Conservation (phyloP, 2,888 invertebrate genomes). For the Ennomos erosarius region DNA sequence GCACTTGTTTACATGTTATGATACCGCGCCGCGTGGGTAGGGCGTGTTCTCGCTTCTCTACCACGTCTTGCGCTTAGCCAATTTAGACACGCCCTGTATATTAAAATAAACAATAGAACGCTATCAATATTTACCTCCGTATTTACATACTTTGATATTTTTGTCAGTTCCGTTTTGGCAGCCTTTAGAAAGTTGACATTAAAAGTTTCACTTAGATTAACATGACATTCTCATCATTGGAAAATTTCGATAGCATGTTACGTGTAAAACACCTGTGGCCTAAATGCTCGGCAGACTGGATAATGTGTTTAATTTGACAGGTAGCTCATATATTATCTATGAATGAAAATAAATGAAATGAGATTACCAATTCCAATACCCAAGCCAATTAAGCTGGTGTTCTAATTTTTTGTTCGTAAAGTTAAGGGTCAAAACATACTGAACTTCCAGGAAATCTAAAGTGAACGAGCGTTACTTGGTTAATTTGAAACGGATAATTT, state of each 20-base stretch:
- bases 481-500: no score
- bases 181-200: constrained; percentile 18
- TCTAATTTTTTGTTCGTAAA: constrained; percentile 25
- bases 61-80: constrained; percentile 63
- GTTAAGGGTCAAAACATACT: constrained; percentile 20
- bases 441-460: not conserved
- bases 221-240: constrained; percentile 20
- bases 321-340: constrained; percentile 10
- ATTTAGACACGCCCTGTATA: constrained; percentile 53
- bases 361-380: constrained; percentile 9
- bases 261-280: constrained; percentile 15
- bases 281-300: not conserved
- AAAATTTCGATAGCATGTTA: constrained; percentile 11
- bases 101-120: constrained; percentile 54
- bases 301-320: constrained; percentile 16
- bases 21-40: constrained; percentile 72
- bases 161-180: constrained; percentile 16
- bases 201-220: constrained; percentile 5
- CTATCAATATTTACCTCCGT: constrained; percentile 38
- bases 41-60: constrained; percentile 52
- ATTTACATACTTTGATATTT: constrained; percentile 27
- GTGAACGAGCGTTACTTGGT: no score
- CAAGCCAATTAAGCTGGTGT: constrained; percentile 18
- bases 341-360: constrained; percentile 10
- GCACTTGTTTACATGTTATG: constrained; percentile 82